phyloP scores from a whole-genome alignment of 2,797 vertebrate genomes.

The Leucoraja ocellata region DNA sequence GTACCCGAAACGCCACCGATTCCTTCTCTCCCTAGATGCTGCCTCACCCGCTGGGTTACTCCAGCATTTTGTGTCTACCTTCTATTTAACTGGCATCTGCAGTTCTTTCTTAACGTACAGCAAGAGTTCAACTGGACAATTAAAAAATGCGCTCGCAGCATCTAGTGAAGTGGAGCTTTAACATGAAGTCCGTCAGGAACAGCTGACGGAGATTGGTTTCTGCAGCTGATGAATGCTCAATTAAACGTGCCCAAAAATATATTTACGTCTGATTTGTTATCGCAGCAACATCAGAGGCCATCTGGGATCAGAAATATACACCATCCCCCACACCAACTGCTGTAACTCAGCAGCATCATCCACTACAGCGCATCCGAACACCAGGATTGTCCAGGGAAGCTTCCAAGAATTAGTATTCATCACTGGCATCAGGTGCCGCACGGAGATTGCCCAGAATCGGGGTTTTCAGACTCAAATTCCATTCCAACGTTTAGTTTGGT shows the following conservation, averaged over 20 bases:
- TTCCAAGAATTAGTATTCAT: neutral
- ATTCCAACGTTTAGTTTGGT: neutral
- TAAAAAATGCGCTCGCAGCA: neutral
- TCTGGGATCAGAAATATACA: neutral
- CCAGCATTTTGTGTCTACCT: too few species aligned
- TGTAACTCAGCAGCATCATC: neutral
- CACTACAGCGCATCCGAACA: neutral
- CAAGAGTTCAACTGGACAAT: neutral
- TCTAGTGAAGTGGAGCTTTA: neutral
- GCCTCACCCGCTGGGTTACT: too few species aligned
- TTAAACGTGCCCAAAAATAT: conserved; percentile 19
- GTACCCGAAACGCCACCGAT: neutral
- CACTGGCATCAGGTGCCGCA: neutral
- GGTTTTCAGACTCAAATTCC: neutral
- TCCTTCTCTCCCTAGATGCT: too few species aligned
- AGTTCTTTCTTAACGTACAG: too few species aligned
- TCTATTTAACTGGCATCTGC: too few species aligned
- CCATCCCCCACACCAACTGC: neutral
- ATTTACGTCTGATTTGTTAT: conserved; percentile 8
- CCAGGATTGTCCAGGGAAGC: neutral
- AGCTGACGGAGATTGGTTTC: neutral
- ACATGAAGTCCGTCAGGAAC: neutral
- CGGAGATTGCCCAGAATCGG: too few species aligned
- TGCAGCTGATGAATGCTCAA: neutral
- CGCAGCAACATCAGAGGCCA: conserved; percentile 5